Percentiles rank a stretch among this genome's conserved stretches.
phyloP scores from a whole-genome alignment of 2,113 vertebrate species.

The Psettodes erumei region DNA sequence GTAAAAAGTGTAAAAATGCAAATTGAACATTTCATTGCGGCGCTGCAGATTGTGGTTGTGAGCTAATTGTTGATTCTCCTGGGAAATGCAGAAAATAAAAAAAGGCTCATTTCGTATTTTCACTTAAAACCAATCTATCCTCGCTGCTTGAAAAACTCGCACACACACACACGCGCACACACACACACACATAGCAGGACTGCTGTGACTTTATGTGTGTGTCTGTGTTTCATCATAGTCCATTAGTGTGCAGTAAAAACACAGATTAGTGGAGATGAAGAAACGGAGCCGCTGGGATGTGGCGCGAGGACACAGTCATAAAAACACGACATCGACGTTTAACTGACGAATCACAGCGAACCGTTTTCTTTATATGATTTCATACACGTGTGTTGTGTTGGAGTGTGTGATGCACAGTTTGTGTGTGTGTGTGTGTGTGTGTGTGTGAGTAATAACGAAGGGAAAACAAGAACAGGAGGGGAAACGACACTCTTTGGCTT shows the following conservation, averaged over 20 bases:
- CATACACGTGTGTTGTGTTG: neutral
- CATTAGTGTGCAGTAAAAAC: constrained; percentile 59
- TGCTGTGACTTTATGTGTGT: constrained; percentile 10
- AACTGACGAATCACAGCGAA: too few relatives aligned
- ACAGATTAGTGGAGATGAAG: constrained; percentile 59
- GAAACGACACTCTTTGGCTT: constrained; percentile 2
- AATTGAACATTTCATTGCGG: constrained; percentile 36
- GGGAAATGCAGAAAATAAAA: constrained; percentile 61
- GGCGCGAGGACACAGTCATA: constrained; percentile 41
- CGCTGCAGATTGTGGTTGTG: constrained; percentile 18
- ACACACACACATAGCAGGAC: neutral
- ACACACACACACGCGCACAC: neutral
- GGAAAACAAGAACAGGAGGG: constrained; percentile 9
- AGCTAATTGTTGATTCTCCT: constrained; percentile 50
- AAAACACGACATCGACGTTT: too few relatives aligned
- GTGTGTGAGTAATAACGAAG: neutral
- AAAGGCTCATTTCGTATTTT: constrained; percentile 42
- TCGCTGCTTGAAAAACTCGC: constrained; percentile 41
- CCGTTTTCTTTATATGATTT: too few relatives aligned
- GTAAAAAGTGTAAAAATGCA: neutral
- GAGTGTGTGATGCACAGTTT: neutral
- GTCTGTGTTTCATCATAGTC: constrained; percentile 39
- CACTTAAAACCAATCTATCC: constrained; percentile 46
- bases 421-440: neutral
- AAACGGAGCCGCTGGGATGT: constrained; percentile 45